Evolutionary conservation across 2,888 invertebrate species (phyloP), one percentile per base, ranked within the genome.

Genomic region (Polydrusus tereticollis): DNA sequence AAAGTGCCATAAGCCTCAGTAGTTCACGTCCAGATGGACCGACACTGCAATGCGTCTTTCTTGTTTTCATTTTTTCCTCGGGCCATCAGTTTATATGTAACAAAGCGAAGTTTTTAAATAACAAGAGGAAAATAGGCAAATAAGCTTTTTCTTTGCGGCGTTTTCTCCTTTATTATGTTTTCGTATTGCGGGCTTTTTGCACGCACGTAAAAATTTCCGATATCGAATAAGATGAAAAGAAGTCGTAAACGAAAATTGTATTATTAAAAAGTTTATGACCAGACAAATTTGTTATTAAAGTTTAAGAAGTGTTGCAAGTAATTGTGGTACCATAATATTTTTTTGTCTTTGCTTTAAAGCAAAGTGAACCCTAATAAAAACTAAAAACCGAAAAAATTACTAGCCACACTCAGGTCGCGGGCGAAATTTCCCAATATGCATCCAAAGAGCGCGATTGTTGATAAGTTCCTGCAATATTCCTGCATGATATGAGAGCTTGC

Each of bases 381-480:
- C 1, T 12, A 47, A 47, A 57, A 38, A 57, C 10, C 1, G 18
- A n/a, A n/a, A 5, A 18, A 36, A 38, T 50, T 29, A 12, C n/a
- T 18, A 18, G 23, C 29, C n/a, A 33, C 26, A 47, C 33, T 47
- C 36, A 63, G 20, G 20, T 33, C 14, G 23, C 29, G 14, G 12
- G 18, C 36, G 36, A 50, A 64, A 64, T 67, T 59, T 36, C 60
- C 38, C 29, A 68, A 68, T 68, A 68, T 60, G 59, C 68, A 68
- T 50, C 58, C 52, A 60, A 58, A 50, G 60, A 21, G 66, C 57
- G 23, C 58, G 29, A 68, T 50, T 68, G 59, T 21, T 36, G 50
- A 60, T 57, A 68, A 68, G 68, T 68, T 68, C 45, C 60, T 41
- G 60, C 60, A 21, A n/a, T 50, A 68, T 59, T 60, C 60, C 26